Conservation (phyloP, 2,113 vertebrate species). For the Hylia prasina region DNA sequence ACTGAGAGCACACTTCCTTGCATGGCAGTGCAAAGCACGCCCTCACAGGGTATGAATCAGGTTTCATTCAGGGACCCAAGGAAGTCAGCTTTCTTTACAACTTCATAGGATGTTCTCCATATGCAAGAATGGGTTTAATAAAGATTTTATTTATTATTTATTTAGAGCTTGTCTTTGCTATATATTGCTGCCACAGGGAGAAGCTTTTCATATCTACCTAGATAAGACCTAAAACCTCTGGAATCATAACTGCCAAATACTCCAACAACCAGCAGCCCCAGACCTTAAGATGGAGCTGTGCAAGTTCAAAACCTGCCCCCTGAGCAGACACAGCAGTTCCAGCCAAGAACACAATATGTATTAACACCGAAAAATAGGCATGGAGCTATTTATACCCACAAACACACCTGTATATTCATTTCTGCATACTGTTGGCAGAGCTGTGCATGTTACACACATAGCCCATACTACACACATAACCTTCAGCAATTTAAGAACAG, state of each 20-base stretch:
- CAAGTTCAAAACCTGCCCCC: background rate
- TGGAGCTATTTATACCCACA: background rate
- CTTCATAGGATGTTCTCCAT: background rate
- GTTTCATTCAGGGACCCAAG: background rate
- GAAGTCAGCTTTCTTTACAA: background rate
- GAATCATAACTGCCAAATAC: background rate
- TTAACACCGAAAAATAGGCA: background rate
- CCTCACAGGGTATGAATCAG: background rate
- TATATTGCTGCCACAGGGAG: background rate
- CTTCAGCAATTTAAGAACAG: background rate
- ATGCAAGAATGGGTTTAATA: conserved; percentile 44
- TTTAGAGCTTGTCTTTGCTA: conserved; percentile 2
- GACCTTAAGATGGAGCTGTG: background rate
- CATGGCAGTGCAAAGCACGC: background rate
- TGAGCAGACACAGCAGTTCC: background rate
- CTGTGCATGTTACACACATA: background rate
- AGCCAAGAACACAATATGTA: background rate
- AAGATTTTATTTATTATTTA: conserved; percentile 33
- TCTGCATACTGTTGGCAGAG: background rate
- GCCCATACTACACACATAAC: background rate
- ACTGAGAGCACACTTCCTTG: background rate
- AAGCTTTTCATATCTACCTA: background rate
- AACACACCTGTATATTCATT: background rate
- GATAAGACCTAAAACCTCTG: background rate
- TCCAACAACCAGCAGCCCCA: background rate